Base-by-base conservation (phyloP, 2,888 invertebrate genomes). In the Thereva nobilitata region DNA sequence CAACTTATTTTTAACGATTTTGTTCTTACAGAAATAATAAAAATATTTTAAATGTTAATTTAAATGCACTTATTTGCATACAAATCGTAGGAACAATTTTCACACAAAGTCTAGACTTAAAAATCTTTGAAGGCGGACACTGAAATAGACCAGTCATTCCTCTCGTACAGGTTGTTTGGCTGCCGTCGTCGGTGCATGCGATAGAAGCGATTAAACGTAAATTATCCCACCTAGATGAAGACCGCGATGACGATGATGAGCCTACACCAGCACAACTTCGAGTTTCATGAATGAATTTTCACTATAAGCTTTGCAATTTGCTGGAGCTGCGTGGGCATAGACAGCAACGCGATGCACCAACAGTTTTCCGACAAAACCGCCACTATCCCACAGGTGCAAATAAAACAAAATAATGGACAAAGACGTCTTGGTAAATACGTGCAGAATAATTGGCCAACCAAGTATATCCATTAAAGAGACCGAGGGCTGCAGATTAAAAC, bases 221-320 rank as follows among this genome's bases (percentile, higher is more conserved):
- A 66, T 66, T 57, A 57, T 66, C 10, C 50, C 12, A 38, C 49
- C 47, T 40, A 40, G 50, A 56, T 66, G 57, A 57, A 66, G 41
- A 38, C 49, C 42, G 35, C 50, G 52, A 66, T 66, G 66, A 44
- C 50, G 66, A 66, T 66, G 65, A 56, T 47, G 64, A 50, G 61
- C 50, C 61, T 61, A 41, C 61, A 61, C 50, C 34, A 37, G 23
- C 50, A 49, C 40, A n/a, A 34, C 9, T 35, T 34, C 49, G 41
- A 61, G 61, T 50, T 50, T 61, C 61, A 61, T 61, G 61, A 61
- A 61, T 61, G 61, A 61, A 61, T 61, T 61, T 61, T 49, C 61
- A 61, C 61, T 61, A 40, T 50, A 45, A 64, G 53, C 12, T 45
- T 38, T 23, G 45, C 54, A 64, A 55, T 64, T 64, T 64, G 44